A percentile compares a stretch with the other conserved stretches of the same genome.
Evolutionary conservation across 2,113 vertebrate species (phyloP).

Genomic region (Rostratula benghalensis): DNA sequence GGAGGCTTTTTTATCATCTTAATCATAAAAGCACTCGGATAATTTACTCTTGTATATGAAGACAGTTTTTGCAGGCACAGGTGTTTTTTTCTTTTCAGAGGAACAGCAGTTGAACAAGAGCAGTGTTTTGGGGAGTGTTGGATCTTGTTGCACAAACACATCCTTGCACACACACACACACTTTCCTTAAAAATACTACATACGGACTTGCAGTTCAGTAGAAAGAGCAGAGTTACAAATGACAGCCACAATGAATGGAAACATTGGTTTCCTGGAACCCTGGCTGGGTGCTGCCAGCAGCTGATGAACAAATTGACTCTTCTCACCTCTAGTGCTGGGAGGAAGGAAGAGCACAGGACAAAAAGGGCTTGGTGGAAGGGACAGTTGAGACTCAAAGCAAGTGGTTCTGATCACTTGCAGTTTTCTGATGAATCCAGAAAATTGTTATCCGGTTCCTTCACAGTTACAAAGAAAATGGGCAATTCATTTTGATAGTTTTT

Average conservation of each 20-base stretch:
- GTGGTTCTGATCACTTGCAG: not conserved
- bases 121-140: not conserved
- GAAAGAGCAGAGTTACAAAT: not conserved
- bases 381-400: not conserved
- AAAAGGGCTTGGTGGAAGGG: not conserved
- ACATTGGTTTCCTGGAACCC: not conserved
- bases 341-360: not conserved
- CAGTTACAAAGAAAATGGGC: not conserved
- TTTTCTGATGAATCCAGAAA: not conserved
- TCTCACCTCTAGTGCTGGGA: not conserved
- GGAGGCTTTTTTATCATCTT: fast-evolving
- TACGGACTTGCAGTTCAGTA: not conserved
- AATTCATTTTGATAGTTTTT: not conserved
- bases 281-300: not conserved
- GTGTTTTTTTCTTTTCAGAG: not conserved
- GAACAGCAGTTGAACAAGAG: not conserved
- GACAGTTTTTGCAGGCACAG: not conserved
- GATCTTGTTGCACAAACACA: fast-evolving
- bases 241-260: not conserved
- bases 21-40: not conserved
- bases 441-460: not conserved
- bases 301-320: not conserved
- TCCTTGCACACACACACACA: too few relatives aligned
- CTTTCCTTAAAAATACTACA: not conserved
- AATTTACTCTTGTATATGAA: not conserved